Evolutionary conservation across 2,113 vertebrate species (phyloP).

Genomic region (Peromyscus maniculatus): DNA sequence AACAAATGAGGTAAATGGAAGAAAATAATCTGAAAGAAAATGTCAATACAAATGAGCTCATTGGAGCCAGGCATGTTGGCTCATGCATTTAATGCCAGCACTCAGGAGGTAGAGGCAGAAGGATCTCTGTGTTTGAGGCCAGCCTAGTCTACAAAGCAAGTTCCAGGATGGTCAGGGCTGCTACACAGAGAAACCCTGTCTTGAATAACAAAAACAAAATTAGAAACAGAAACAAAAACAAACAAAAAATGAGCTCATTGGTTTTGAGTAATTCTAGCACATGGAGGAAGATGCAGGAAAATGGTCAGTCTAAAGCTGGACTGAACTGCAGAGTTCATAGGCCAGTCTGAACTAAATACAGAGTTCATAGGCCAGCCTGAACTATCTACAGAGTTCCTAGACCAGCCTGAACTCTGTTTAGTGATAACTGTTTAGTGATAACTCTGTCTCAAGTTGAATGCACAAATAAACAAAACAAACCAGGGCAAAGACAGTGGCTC

Average conservation of each 20-base stretch:
- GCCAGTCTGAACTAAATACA: no score
- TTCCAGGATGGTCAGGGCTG: no score
- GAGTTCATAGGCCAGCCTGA: background rate
- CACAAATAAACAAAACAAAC: background rate
- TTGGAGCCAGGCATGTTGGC: background rate
- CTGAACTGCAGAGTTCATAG: background rate
- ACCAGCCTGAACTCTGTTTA: background rate
- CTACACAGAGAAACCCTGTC: no score
- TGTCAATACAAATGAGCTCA: background rate
- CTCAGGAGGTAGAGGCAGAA: background rate
- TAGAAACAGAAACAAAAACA: no score
- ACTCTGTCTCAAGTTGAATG: background rate
- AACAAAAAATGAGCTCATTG: background rate
- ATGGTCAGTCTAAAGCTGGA: background rate
- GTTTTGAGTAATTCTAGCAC: background rate
- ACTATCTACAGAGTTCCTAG: background rate
- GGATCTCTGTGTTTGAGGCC: no score
- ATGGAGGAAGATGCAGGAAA: background rate
- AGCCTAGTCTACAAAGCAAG: no score
- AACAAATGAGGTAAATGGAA: background rate
- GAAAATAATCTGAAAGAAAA: constrained; percentile 21
- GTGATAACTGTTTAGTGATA: background rate
- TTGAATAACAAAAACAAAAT: no score
- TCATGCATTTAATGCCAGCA: background rate
- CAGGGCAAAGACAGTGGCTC: background rate